phyloP scores from a whole-genome alignment of 2,888 invertebrate genomes.

The Cataglyphis cursor region DNA sequence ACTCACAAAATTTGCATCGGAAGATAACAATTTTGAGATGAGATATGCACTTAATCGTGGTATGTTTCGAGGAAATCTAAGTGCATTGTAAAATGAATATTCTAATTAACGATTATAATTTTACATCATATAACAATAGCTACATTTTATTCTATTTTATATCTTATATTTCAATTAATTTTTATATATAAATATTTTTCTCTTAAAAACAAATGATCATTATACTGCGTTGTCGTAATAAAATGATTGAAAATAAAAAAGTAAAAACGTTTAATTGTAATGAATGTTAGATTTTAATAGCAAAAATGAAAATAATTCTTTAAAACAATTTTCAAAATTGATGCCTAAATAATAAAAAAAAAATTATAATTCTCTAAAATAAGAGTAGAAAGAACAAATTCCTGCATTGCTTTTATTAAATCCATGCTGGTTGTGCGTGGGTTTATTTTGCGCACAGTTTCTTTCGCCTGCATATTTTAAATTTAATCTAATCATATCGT shows the following conservation, averaged over 20 bases:
- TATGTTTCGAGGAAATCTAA: background rate
- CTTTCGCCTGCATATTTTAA: slow-evolving; percentile 35
- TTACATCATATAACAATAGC: background rate
- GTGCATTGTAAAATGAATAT: background rate
- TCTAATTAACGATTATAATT: slow-evolving; percentile 4
- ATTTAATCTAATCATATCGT: slow-evolving; percentile 23
- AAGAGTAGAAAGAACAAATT: background rate
- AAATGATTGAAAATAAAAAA: background rate
- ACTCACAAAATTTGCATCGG: slow-evolving; percentile 20
- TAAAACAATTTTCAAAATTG: slow-evolving; percentile 1
- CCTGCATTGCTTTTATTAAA: background rate
- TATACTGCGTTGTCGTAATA: background rate
- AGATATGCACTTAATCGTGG: background rate
- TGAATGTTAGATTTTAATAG: background rate
- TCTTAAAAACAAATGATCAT: background rate
- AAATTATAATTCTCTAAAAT: background rate
- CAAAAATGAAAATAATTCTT: background rate
- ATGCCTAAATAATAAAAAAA: background rate
- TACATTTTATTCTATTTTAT: background rate
- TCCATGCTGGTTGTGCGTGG: background rate
- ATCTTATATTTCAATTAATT: background rate
- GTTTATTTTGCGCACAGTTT: slow-evolving; percentile 1
- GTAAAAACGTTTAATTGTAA: background rate
- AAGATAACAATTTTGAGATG: background rate
- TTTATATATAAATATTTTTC: background rate